Evolutionary conservation across 2,888 invertebrate species (phyloP).

Genomic region (Bruchidius siliquastri): DNA sequence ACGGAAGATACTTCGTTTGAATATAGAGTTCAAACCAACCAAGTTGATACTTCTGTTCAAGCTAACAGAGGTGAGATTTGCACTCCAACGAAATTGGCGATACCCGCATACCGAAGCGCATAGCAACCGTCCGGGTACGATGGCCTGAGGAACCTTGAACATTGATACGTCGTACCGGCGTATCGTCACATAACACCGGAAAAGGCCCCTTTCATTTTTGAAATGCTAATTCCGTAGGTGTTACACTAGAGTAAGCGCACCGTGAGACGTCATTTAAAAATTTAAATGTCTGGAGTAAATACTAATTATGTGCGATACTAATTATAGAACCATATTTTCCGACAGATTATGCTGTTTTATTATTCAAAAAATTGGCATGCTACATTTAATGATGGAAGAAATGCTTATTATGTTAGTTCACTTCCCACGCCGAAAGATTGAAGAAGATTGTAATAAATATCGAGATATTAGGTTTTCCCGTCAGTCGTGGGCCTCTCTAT

Average conservation of each 20-base stretch:
- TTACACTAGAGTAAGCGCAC: slow-evolving; percentile 14
- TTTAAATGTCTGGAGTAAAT: not conserved
- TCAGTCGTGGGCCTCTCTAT: no score
- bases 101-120: not conserved
- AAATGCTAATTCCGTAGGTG: slow-evolving; percentile 22
- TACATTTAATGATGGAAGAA: not conserved
- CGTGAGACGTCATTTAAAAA: not conserved
- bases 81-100: not conserved
- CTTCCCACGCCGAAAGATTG: no score
- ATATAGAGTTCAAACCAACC: no score
- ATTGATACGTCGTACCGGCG: not conserved
- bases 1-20: no score
- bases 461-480: no score
- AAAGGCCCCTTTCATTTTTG: slow-evolving; percentile 18
- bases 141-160: not conserved
- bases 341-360: not conserved
- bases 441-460: no score
- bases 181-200: slow-evolving; percentile 11
- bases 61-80: not conserved
- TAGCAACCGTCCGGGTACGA: not conserved
- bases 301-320: not conserved
- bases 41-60: not conserved
- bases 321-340: not conserved
- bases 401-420: no score
- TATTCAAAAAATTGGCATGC: not conserved